These are phyloP conservation scores for Dromas ardeola DNA, from an alignment of 2,113 vertebrate genomes.

Conservation along the genomic window DNA sequence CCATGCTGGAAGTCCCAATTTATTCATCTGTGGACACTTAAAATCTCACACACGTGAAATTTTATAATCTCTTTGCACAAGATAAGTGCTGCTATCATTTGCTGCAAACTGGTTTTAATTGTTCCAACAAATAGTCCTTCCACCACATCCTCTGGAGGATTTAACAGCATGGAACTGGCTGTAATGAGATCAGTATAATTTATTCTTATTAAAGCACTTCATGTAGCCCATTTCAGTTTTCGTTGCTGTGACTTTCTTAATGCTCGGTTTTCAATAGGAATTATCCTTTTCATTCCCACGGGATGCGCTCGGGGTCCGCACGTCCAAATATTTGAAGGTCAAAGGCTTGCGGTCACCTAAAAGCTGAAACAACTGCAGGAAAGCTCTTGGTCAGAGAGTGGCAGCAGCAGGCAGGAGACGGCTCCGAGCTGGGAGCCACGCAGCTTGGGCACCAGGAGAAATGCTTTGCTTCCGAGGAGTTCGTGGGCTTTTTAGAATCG, in stretches of 20 bases:
- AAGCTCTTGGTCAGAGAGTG: background rate
- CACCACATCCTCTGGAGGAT: rapidly evolving
- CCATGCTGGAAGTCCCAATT: background rate
- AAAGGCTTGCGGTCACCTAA: rapidly evolving
- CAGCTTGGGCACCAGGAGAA: rapidly evolving
- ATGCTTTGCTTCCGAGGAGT: rapidly evolving
- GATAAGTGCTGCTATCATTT: rapidly evolving
- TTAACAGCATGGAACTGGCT: background rate
- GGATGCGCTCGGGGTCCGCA: background rate
- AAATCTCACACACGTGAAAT: rapidly evolving
- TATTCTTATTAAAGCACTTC: background rate
- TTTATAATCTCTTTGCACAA: background rate
- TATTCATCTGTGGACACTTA: background rate
- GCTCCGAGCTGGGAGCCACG: background rate
- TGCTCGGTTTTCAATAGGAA: background rate
- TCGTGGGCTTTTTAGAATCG: background rate
- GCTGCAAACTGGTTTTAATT: background rate
- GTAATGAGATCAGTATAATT: background rate
- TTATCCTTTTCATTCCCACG: background rate
- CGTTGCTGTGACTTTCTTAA: background rate
- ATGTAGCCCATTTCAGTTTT: background rate
- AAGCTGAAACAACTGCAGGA: background rate
- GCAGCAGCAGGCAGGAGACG: background rate
- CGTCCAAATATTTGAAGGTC: rapidly evolving
- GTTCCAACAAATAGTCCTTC: background rate